A percentile compares a stretch with the other conserved stretches of the same genome.
phyloP scores from a whole-genome alignment of 2,888 invertebrate species.

The Pseudolycoriella hygida region DNA sequence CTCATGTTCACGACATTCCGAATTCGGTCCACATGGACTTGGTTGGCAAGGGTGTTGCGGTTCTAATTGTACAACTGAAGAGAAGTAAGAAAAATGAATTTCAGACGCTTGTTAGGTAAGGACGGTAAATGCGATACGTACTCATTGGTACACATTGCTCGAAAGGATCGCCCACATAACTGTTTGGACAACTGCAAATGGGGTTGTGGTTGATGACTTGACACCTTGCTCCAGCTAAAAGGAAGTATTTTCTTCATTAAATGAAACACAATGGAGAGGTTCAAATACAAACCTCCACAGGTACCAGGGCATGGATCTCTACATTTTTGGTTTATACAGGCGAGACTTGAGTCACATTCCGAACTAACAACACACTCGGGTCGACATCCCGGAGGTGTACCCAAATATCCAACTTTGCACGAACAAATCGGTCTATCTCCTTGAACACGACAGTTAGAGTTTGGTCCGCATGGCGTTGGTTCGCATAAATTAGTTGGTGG shows the following conservation, averaged over 20 bases:
- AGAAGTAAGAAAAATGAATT: conserved; percentile 4
- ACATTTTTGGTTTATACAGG: conserved; percentile 64
- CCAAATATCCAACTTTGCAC: conserved; percentile 51
- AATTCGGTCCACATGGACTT: conserved; percentile 59
- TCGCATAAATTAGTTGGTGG: conserved; percentile 42
- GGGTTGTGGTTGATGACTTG: conserved; percentile 66
- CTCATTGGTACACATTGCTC: conserved; percentile 38
- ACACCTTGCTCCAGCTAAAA: conserved; percentile 33
- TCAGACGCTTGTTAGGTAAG: background rate
- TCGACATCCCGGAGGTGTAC: conserved; percentile 57
- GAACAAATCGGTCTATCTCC: conserved; percentile 60
- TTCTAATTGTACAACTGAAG: conserved; percentile 9
- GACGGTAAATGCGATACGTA: conserved; percentile 14
- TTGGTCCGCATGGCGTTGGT: conserved; percentile 63
- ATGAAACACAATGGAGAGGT: too few species aligned
- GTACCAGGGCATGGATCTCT: conserved; percentile 58
- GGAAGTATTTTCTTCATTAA: too few species aligned
- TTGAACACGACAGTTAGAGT: conserved; percentile 53
- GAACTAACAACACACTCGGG: conserved; percentile 65
- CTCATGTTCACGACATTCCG: conserved; percentile 50
- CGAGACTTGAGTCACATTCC: conserved; percentile 54
- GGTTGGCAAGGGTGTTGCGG: conserved; percentile 40
- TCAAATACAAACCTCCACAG: conserved; percentile 40
- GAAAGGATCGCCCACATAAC: conserved; percentile 61
- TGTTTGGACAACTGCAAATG: conserved; percentile 52